Conservation (phyloP, 2,888 invertebrate genomes). For the Dryocosmus kuriphilus region DNA sequence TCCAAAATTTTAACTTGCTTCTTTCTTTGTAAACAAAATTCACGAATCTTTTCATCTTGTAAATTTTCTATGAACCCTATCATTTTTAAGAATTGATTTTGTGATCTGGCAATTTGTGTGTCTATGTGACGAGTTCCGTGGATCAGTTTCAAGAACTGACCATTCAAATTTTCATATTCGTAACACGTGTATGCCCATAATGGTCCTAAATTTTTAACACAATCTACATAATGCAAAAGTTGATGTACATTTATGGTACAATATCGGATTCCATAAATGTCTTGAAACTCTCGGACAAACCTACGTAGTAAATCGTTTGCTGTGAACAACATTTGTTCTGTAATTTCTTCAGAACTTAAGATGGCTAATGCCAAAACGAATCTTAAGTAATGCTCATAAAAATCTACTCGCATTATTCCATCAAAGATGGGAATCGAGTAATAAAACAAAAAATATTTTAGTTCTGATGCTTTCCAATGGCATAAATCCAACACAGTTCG, state of each 20-base stretch:
- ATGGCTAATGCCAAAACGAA: conserved; percentile 32
- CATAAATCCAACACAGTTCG: conserved; percentile 44
- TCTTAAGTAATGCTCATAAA: conserved; percentile 44
- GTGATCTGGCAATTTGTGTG: conserved; percentile 50
- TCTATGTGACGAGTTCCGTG: conserved; percentile 52
- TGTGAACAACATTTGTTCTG: conserved; percentile 13
- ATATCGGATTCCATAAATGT: conserved; percentile 46
- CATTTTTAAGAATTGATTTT: conserved; percentile 44
- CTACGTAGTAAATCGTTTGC: conserved; percentile 34
- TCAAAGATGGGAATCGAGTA: conserved; percentile 47
- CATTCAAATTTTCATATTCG: conserved; percentile 53
- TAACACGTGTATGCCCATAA: conserved; percentile 54
- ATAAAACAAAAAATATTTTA: conserved; percentile 47
- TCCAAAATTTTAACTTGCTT: conserved; percentile 51
- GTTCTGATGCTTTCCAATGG: conserved; percentile 53
- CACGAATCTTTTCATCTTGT: conserved; percentile 45
- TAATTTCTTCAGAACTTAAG: conserved; percentile 42
- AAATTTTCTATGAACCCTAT: conserved; percentile 42
- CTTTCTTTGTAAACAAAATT: conserved; percentile 47
- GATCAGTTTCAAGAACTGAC: conserved; percentile 46
- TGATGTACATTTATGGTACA: conserved; percentile 52
- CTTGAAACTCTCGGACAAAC: conserved; percentile 51
- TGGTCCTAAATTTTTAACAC: conserved; percentile 49
- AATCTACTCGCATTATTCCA: conserved; percentile 44
- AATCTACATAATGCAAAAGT: conserved; percentile 49